Evolutionary conservation across 30 jellyfish, hydroid and myxozoan genomes (phyloP).

Genomic region (Aurelia coerulea): DNA sequence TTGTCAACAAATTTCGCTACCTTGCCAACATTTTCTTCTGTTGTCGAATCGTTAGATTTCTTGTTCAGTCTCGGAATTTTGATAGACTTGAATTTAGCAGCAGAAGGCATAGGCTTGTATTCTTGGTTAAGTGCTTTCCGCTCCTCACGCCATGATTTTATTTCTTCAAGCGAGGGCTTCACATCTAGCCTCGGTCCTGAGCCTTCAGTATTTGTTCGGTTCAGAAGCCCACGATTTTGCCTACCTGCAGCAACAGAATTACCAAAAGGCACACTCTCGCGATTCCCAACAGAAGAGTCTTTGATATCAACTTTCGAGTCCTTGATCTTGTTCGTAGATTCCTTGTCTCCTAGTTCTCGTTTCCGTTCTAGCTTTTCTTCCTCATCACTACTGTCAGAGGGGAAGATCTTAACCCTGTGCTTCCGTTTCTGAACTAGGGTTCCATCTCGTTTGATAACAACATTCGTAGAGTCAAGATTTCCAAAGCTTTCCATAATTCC

Average conservation of each 20-base stretch:
- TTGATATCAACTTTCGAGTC: not conserved
- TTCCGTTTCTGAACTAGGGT: slow-evolving; percentile 37
- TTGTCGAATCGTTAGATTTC: not conserved
- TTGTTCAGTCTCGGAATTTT: slow-evolving; percentile 48
- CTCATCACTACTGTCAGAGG: slow-evolving; percentile 25
- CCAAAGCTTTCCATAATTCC: slow-evolving; percentile 75
- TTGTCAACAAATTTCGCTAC: not conserved
- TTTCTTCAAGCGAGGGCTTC: slow-evolving; percentile 9
- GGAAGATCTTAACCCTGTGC: not conserved
- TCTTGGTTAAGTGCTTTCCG: not conserved
- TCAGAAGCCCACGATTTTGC: not conserved
- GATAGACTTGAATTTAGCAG: slow-evolving; percentile 24
- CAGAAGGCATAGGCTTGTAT: slow-evolving; percentile 50
- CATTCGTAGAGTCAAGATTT: slow-evolving; percentile 74
- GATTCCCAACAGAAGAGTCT: not conserved
- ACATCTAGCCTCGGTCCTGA: not conserved
- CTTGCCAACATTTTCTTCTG: not conserved
- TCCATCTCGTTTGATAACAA: slow-evolving; percentile 68
- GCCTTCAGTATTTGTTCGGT: not conserved
- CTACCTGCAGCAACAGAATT: not conserved
- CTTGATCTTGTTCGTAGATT: not conserved
- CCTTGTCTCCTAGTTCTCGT: not conserved
- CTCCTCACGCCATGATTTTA: slow-evolving; percentile 43
- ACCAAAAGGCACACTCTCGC: no score
- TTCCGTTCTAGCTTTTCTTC: not conserved